Conservation (phyloP, 2,113 vertebrate genomes). For the Semnopithecus entellus region DNA sequence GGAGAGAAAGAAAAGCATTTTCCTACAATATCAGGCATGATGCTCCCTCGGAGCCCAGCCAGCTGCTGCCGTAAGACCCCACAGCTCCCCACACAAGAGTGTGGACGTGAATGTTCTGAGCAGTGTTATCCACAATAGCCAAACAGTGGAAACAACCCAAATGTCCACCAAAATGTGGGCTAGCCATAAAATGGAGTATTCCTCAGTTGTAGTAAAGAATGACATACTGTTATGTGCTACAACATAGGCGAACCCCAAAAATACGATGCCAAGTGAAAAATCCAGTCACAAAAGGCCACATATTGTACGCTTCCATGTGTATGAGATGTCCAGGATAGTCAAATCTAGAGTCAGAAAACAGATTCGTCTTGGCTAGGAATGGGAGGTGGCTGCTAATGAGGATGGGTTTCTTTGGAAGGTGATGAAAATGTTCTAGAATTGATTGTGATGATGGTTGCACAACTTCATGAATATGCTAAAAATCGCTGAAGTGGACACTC, state of each 20-base stretch:
- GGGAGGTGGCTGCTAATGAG: too few relatives aligned
- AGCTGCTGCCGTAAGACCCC: background rate
- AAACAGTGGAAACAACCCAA: background rate
- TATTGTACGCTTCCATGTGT: too few relatives aligned
- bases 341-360: background rate
- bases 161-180: background rate
- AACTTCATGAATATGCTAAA: background rate
- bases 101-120: fast-evolving
- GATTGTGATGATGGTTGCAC: too few relatives aligned
- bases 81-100: fast-evolving
- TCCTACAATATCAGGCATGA: background rate
- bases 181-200: fast-evolving
- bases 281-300: background rate
- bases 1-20: conserved; percentile 27
- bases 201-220: background rate
- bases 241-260: background rate
- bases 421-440: background rate
- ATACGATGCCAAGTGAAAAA: background rate
- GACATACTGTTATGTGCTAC: fast-evolving
- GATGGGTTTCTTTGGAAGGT: background rate
- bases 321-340: background rate
- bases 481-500: background rate
- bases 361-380: fast-evolving
- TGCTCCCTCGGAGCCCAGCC: background rate
- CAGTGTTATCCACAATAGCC: fast-evolving